Evolutionary conservation across 2,888 invertebrate species (phyloP).

Genomic region (Sepiola atlantica): DNA sequence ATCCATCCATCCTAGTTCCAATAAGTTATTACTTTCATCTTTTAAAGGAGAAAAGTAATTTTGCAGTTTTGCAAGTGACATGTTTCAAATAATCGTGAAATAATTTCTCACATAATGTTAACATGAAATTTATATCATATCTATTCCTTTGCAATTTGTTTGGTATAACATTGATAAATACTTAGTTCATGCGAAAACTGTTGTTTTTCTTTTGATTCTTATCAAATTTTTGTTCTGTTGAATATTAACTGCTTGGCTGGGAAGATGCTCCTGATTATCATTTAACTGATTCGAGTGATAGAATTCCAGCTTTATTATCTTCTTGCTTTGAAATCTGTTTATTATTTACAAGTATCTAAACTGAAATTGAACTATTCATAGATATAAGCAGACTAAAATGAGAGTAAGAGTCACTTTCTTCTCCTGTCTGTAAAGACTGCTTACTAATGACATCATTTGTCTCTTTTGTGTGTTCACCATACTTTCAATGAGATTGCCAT

Average conservation of each 20-base stretch:
- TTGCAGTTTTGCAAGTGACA: background rate
- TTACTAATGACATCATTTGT: slow-evolving; percentile 17
- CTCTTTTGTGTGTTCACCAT: background rate
- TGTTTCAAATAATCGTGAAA: background rate
- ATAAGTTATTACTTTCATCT: background rate
- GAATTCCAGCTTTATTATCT: background rate
- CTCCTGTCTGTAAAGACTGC: background rate
- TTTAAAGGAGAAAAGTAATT: background rate
- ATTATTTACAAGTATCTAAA: background rate
- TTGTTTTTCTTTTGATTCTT: background rate
- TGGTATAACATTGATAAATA: background rate
- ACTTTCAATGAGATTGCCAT: background rate
- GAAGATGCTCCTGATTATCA: background rate
- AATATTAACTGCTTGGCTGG: background rate
- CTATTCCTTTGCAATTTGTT: background rate
- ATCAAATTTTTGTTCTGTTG: background rate
- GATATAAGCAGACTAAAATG: background rate
- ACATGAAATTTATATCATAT: background rate
- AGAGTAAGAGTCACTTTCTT: background rate
- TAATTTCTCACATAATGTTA: background rate
- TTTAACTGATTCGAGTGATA: background rate
- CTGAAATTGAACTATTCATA: background rate
- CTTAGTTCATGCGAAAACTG: background rate
- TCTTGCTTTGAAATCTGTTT: background rate
- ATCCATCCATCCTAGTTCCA: background rate